These are phyloP conservation scores for Channa maculata DNA, from an alignment of 2,113 vertebrate genomes.

Conservation along the genomic window DNA sequence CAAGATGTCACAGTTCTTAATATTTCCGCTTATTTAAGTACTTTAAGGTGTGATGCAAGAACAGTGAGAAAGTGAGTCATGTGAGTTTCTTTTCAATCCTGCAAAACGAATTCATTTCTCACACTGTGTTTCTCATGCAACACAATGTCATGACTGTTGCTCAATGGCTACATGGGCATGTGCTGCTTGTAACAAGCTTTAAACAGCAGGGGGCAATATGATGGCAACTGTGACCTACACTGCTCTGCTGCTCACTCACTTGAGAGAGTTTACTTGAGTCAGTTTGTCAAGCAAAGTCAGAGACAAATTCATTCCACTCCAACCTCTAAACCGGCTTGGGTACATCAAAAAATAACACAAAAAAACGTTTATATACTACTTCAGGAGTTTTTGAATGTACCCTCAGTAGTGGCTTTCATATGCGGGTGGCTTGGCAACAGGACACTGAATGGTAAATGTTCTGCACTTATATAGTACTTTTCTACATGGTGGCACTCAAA, in stretches of 20 bases:
- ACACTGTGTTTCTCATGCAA: background rate
- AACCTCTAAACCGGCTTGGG: slow-evolving; percentile 30
- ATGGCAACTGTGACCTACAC: slow-evolving; percentile 1
- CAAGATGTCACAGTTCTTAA: slow-evolving; percentile 25
- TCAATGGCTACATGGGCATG: background rate
- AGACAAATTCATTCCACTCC: slow-evolving; percentile 42
- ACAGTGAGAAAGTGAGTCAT: slow-evolving; percentile 7
- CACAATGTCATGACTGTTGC: slow-evolving; percentile 1
- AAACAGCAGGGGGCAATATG: slow-evolving; percentile 72
- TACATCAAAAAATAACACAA: slow-evolving; percentile 40
- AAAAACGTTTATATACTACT: slow-evolving; percentile 48
- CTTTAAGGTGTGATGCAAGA: background rate
- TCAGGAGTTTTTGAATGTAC: slow-evolving; percentile 33
- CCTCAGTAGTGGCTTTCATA: slow-evolving; percentile 55
- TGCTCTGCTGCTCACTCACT: background rate
- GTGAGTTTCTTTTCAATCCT: background rate
- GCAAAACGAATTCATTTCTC: background rate
- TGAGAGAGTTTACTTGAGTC: background rate
- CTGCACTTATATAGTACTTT: too few species aligned
- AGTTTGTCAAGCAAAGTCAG: slow-evolving; percentile 23
- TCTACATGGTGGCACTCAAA: too few species aligned
- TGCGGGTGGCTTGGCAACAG: slow-evolving; percentile 52
- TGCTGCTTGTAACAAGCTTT: slow-evolving; percentile 9
- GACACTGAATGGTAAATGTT: slow-evolving; percentile 11
- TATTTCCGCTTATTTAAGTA: background rate